Evolutionary conservation across 2,888 invertebrate species (phyloP), one percentile per base, ranked within the genome.

Genomic region (Poecilobothrus nobilitatus): DNA sequence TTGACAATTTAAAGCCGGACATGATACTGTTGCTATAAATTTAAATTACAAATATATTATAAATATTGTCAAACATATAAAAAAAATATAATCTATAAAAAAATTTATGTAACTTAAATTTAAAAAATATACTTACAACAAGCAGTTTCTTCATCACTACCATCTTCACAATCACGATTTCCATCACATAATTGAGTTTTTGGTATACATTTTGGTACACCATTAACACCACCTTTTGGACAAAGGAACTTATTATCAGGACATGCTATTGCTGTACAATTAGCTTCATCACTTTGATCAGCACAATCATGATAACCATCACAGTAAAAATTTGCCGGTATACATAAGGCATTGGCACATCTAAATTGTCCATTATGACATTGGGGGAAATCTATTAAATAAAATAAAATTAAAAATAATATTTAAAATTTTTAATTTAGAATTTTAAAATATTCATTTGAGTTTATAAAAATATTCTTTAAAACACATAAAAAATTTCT

Each of bases 221-320:
- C 89, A 34, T 86, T 88, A 0, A 86, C 83, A 7, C 86, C 88
- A 18, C 93, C 91, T 71, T 88, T 88, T 0, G 92, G 91, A 76
- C 97, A 97, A 70, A 94, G 86, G 83, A 95, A 96, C 84, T 95
- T 93, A 80, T 92, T 91, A 76, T 91, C 92, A 20, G 93, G 92
- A 81, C 95, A 95, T 18, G 92, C 89, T 72, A 93, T 91, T 69
- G 89, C 88, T 15, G 92, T 91, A 82, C 95, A 95, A 84, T 94
- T 92, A 73, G 87, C 86, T 78, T 95, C 95, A 80, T 95, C 95
- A 18, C 92, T 91, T 61, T 92, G 92, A 78, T 97, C 97, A 0
- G 90, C 87, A 82, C 98, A 98, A 82, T 98, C 97, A 72, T 89
- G 86, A 83, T 91, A 91, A 34, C 93, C 92, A 72, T 82, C 82